phyloP scores from a whole-genome alignment of 1,140 invertebrate genomes.

The Heliconius melpomene region DNA sequence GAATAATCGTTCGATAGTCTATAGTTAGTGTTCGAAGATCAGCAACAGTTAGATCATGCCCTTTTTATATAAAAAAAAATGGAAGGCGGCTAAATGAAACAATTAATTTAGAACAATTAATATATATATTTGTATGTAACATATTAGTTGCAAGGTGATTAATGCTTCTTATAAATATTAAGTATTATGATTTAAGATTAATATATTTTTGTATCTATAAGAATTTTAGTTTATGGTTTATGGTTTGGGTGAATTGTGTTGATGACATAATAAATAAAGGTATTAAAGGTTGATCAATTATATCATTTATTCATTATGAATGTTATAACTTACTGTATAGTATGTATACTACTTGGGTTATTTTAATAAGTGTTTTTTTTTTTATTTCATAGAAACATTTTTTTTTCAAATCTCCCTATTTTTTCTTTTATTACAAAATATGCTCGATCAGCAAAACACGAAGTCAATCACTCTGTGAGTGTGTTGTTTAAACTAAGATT shows the following conservation, averaged over 20 bases:
- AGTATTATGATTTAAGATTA: constrained; percentile 1
- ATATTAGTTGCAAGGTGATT: background rate
- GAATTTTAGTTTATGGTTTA: background rate
- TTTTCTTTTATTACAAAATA: background rate
- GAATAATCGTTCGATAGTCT: background rate
- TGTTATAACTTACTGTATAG: constrained; percentile 1
- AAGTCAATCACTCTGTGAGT: too few species aligned
- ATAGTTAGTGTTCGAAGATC: background rate
- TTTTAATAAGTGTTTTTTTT: background rate
- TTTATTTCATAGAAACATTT: background rate
- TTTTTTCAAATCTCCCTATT: background rate
- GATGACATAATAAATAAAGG: background rate
- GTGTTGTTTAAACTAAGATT: too few species aligned
- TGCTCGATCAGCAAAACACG: background rate
- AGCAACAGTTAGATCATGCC: background rate
- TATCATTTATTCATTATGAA: background rate
- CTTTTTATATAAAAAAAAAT: background rate
- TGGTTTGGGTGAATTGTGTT: background rate
- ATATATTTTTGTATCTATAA: constrained; percentile 2
- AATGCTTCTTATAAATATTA: constrained; percentile 6
- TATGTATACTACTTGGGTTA: background rate
- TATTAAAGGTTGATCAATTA: background rate
- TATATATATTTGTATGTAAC: background rate
- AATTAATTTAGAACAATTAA: background rate
- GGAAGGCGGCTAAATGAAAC: background rate